These are phyloP conservation scores for Rosalia funebris DNA, from an alignment of 2,888 invertebrate species.

Conservation along the genomic window DNA sequence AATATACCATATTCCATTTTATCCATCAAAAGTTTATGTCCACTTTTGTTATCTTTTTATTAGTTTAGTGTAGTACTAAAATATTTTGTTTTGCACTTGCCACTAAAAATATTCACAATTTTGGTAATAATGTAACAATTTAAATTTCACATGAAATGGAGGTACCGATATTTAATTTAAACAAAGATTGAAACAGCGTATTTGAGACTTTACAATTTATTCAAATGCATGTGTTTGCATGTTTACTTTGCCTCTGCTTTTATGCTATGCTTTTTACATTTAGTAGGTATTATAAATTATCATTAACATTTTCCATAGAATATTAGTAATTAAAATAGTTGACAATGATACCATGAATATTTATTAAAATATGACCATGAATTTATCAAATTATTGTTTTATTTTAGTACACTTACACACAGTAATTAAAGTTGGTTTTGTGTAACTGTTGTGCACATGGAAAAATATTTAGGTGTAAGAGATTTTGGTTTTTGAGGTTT, in stretches of 20 bases:
- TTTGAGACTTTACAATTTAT: not conserved
- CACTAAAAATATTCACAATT: too few relatives aligned
- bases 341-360: conserved; percentile 31
- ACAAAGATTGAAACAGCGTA: too few relatives aligned
- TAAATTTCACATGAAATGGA: too few relatives aligned
- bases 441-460: not conserved
- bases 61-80: too few relatives aligned
- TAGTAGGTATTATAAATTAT: conserved; percentile 7
- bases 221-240: conserved; percentile 1
- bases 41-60: too few relatives aligned
- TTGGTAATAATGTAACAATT: too few relatives aligned
- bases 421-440: not conserved
- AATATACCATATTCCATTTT: too few relatives aligned
- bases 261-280: conserved; percentile 21
- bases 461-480: not conserved
- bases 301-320: conserved; percentile 4
- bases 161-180: too few relatives aligned
- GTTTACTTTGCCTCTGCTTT: conserved; percentile 12
- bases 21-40: too few relatives aligned
- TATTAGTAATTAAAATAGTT: conserved; percentile 17
- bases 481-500: conserved; percentile 8
- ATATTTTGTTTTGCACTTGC: too few relatives aligned
- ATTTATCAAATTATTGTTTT: conserved; percentile 30
- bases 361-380: conserved; percentile 25
- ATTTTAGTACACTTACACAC: conserved; percentile 18